phyloP scores from a whole-genome alignment of 2,797 vertebrate species.

The Crossoptilon crossoptilon region DNA sequence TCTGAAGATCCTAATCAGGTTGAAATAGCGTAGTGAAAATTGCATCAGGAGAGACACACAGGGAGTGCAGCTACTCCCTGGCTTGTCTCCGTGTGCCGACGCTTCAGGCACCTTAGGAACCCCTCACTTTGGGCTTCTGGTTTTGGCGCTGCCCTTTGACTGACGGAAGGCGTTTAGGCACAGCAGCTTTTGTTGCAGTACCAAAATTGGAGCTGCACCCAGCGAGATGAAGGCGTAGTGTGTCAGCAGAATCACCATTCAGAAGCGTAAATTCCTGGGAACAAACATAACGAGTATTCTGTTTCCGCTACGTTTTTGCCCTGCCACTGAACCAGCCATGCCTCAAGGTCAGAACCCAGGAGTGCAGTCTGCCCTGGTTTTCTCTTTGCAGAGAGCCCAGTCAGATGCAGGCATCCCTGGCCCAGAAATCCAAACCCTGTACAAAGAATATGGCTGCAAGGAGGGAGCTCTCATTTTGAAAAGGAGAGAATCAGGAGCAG shows the following conservation, averaged over 20 bases:
- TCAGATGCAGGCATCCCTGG: not conserved
- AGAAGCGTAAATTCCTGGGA: conserved; percentile 18
- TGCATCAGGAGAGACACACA: not conserved
- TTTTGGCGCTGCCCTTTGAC: not conserved
- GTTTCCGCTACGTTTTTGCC: not conserved
- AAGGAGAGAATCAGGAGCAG: not conserved
- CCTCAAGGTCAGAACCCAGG: not conserved
- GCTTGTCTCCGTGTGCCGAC: not conserved
- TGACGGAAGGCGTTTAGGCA: not conserved
- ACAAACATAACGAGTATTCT: not conserved
- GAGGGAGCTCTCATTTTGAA: not conserved
- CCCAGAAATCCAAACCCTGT: not conserved
- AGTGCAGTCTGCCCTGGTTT: not conserved
- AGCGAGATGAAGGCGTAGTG: not conserved
- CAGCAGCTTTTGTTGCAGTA: conserved; percentile 9
- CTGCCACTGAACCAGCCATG: not conserved
- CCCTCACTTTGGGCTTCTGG: not conserved
- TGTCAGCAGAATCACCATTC: conserved; percentile 31
- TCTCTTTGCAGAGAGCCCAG: not conserved
- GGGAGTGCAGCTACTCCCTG: not conserved
- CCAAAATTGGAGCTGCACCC: not conserved
- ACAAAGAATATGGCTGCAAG: not conserved
- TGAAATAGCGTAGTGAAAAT: not conserved
- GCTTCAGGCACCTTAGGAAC: not conserved
- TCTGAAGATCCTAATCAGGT: not conserved